A percentile compares a stretch with the other conserved stretches of the same genome.
phyloP scores from a whole-genome alignment of 2,113 vertebrate genomes.

The Apteryx mantelli region DNA sequence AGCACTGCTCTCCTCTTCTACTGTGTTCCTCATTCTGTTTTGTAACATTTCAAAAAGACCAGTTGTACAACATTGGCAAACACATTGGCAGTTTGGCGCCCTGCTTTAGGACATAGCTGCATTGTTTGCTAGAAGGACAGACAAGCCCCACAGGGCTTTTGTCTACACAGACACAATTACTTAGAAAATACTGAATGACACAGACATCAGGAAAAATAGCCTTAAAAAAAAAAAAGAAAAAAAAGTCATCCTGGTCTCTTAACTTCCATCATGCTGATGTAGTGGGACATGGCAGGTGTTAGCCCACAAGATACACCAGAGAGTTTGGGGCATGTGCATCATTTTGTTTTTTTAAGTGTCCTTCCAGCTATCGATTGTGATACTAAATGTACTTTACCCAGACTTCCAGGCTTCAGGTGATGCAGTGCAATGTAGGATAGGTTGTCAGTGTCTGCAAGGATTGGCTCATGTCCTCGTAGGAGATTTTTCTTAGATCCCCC shows the following conservation, averaged over 20 bases:
- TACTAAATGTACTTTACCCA: constrained; percentile 20
- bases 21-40: background rate
- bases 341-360: constrained; percentile 43
- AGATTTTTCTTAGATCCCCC: background rate
- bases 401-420: background rate
- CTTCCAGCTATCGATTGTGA: constrained; percentile 55
- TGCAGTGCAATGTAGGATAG: background rate
- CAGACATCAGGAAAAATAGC: background rate
- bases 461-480: constrained; percentile 1
- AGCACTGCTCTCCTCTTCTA: background rate
- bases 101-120: background rate
- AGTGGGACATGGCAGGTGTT: constrained; percentile 10
- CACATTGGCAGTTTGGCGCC: background rate
- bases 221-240: background rate
- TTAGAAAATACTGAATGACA: background rate
- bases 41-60: constrained; percentile 14
- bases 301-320: background rate
- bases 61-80: constrained; percentile 34
- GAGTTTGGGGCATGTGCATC: background rate
- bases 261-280: background rate
- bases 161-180: background rate
- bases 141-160: constrained; percentile 1
- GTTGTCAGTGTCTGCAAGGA: background rate
- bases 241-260: background rate
- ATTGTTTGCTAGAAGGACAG: constrained; percentile 32